These are phyloP conservation scores for Lerista edwardsae DNA, from an alignment of 2,797 vertebrate species.

Conservation along the genomic window DNA sequence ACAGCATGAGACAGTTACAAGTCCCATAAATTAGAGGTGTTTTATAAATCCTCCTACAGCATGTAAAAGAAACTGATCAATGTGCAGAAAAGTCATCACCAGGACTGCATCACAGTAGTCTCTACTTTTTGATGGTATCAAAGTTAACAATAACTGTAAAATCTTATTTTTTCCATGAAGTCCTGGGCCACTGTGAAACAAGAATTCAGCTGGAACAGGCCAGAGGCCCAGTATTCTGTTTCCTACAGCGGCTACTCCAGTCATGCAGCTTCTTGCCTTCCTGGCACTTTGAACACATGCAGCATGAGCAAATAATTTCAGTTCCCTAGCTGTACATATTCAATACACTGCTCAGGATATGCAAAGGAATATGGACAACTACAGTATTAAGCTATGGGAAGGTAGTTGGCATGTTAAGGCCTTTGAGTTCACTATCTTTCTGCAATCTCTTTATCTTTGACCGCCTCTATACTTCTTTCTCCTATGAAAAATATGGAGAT, in stretches of 20 bases:
- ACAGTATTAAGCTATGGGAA: neutral
- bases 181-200: too few species aligned
- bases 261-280: neutral
- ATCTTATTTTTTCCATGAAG: too few species aligned
- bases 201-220: too few species aligned
- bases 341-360: neutral
- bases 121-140: too few species aligned
- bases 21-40: neutral
- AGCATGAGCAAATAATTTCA: neutral
- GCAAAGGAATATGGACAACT: neutral
- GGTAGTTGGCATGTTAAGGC: neutral
- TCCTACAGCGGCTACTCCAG: neutral
- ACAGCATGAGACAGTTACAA: neutral
- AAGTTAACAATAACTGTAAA: too few species aligned
- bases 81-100: neutral
- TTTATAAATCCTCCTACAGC: neutral
- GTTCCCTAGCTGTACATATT: neutral
- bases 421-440: neutral
- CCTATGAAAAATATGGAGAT: neutral
- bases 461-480: neutral
- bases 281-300: neutral
- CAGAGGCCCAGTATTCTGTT: neutral
- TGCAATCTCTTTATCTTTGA: neutral
- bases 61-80: neutral
- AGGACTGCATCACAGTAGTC: too few species aligned